These are phyloP conservation scores for Pseudoatta argentina DNA, from an alignment of 1,140 invertebrate genomes.

Conservation along the genomic window DNA sequence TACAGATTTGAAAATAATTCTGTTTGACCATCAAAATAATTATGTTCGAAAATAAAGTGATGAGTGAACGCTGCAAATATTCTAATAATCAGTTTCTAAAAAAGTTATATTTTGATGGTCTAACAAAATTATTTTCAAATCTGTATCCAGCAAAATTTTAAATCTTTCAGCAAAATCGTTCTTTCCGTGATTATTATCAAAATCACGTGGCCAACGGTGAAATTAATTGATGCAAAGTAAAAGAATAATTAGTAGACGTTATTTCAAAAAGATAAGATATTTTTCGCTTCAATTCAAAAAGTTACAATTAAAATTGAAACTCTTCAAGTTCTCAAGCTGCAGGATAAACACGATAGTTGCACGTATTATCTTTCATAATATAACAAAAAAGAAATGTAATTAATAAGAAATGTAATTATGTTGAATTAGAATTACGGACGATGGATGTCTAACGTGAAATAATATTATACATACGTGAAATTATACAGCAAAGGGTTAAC, in stretches of 20 bases:
- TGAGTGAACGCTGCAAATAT: too few species aligned
- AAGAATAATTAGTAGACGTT: neutral
- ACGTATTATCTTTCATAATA: too few species aligned
- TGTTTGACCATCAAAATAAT: too few species aligned
- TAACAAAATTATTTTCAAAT: too few species aligned
- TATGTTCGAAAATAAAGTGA: too few species aligned
- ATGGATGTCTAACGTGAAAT: neutral
- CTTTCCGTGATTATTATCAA: neutral
- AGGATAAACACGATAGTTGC: too few species aligned
- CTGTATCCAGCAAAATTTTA: too few species aligned
- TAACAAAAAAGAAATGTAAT: too few species aligned
- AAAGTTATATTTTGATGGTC: too few species aligned
- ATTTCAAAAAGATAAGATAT: neutral
- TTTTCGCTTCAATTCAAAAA: neutral
- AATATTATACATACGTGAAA: neutral
- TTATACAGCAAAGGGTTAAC: slow-evolving; percentile 35
- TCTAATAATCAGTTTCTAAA: too few species aligned
- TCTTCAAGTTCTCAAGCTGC: neutral
- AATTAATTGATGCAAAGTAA: slow-evolving; percentile 11
- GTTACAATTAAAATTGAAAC: neutral
- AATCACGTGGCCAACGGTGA: neutral
- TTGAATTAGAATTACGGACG: neutral
- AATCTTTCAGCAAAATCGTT: too few species aligned
- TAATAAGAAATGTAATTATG: neutral
- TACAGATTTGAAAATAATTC: too few species aligned